Evolutionary conservation across 1,140 invertebrate genomes (phyloP), one percentile per base, ranked within the genome.

Genomic region (Dinoponera quadriceps): DNA sequence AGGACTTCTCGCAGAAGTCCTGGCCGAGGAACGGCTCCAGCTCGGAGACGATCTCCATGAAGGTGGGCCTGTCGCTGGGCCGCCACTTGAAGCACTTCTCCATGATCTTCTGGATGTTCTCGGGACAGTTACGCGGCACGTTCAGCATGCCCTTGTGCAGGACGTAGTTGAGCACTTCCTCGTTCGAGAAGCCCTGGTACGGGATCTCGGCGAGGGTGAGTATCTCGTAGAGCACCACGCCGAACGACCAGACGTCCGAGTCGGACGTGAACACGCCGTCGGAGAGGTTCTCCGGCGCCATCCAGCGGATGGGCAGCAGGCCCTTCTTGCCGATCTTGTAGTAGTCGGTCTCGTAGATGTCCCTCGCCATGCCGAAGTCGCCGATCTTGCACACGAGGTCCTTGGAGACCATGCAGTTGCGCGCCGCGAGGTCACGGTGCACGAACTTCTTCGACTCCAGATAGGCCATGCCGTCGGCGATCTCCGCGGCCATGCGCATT

Each of bases 401-500:
- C n/a, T 93, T 94, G 38, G 95, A 94, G 0, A 98, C 96, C 96
- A 98, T 96, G 91, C 97, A 97, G 91, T 98, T 98, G 77, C 97
- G 94, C 3, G 97, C 97, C 3, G 97, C 97, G 51, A 98, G 91
- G 94, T 98, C 97, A 22, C 97, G 91, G 93, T 98, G 97, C 16
- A 97, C 96, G 91, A 96, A 97, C 87, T 97, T 97, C 82, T 96
- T 96, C 20, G 95, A 95, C 13, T 96, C 94, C 49, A 98, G 92
- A 90, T 97, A 98, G 0, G 96, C 95, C 97, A 98, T 97, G 5
- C 97, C 97, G 91, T 98, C 97, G 2, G 97, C 96, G 57, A 98
- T 97, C 92, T 98, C 96, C 3, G 95, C 95, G 1, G 97, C 96
- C 96, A 97, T 97, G 77, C 95, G 90, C 18, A 94, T 86, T 44